phyloP scores from a whole-genome alignment of 2,113 vertebrate genomes.

The Oriolus oriolus region DNA sequence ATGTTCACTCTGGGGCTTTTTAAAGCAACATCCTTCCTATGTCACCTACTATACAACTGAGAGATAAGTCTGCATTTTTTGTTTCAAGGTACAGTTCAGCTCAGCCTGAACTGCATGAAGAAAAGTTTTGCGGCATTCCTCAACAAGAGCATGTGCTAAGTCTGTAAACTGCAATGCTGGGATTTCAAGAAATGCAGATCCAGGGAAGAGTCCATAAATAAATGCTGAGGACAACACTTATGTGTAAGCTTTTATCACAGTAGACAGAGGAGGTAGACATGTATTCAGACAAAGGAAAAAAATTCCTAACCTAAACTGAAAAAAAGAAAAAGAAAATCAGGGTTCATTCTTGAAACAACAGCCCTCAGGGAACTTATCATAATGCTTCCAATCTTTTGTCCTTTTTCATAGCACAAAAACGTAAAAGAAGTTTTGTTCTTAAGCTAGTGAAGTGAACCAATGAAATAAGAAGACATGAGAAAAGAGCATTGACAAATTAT shows the following conservation, averaged over 20 bases:
- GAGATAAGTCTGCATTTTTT: neutral
- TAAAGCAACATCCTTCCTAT: neutral
- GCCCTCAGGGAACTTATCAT: neutral
- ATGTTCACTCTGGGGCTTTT: neutral
- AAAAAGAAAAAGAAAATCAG: neutral
- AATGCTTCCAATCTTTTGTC: neutral
- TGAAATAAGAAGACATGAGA: neutral
- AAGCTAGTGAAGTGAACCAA: neutral
- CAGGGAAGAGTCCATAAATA: neutral
- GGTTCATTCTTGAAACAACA: neutral
- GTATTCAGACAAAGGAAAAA: neutral
- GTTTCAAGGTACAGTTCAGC: neutral
- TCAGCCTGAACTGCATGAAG: neutral
- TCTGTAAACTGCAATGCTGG: neutral
- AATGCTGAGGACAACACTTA: neutral
- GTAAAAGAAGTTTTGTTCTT: neutral
- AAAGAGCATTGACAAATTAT: neutral
- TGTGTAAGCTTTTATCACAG: neutral
- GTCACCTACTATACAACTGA: neutral
- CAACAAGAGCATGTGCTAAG: neutral
- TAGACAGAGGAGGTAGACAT: neutral
- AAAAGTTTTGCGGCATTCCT: neutral
- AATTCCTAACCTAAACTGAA: neutral
- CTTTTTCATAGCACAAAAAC: neutral
- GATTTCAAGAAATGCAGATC: neutral